Percentiles rank a stretch among this genome's conserved stretches.
Evolutionary conservation across 2,797 vertebrate genomes (phyloP).

Genomic region (Hybognathus amarus): DNA sequence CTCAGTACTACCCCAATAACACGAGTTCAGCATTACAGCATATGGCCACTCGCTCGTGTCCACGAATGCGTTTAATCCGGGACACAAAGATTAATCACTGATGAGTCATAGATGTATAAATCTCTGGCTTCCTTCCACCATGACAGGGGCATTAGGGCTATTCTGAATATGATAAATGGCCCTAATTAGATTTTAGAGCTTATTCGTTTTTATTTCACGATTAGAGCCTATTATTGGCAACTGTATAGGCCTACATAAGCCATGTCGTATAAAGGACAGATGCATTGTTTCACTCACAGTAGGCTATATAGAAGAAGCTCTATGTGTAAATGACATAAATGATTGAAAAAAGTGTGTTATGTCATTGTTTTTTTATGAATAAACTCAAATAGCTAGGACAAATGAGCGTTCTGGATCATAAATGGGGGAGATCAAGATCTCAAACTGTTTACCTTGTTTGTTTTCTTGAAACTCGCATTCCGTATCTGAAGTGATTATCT

Average conservation of each 20-base stretch:
- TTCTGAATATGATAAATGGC: constrained; percentile 39
- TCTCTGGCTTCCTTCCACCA: constrained; percentile 28
- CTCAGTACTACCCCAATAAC: constrained; percentile 18
- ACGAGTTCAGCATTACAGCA: constrained; percentile 6
- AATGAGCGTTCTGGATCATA: not conserved
- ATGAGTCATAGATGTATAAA: constrained; percentile 46
- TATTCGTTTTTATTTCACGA: constrained; percentile 11
- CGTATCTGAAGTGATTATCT: constrained; percentile 6
- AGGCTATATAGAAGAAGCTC: not conserved
- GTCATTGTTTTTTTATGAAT: not conserved
- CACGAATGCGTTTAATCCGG: constrained; percentile 52
- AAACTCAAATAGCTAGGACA: not conserved
- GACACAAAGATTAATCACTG: constrained; percentile 51
- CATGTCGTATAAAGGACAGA: not conserved
- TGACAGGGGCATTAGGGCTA: not conserved
- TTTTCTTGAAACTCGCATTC: not conserved
- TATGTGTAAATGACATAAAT: not conserved
- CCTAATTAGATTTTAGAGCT: constrained; percentile 33
- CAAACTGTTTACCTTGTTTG: not conserved
- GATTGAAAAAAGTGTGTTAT: not conserved
- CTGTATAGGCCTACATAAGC: not conserved
- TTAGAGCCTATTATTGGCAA: constrained; percentile 14
- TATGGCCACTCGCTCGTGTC: constrained; percentile 14
- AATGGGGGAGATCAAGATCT: not conserved
- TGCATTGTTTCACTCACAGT: constrained; percentile 7